Percentiles rank a stretch among this genome's conserved stretches.
These are phyloP conservation scores for Varecia variegata DNA, from an alignment of 2,797 vertebrate genomes.

Conservation along the genomic window DNA sequence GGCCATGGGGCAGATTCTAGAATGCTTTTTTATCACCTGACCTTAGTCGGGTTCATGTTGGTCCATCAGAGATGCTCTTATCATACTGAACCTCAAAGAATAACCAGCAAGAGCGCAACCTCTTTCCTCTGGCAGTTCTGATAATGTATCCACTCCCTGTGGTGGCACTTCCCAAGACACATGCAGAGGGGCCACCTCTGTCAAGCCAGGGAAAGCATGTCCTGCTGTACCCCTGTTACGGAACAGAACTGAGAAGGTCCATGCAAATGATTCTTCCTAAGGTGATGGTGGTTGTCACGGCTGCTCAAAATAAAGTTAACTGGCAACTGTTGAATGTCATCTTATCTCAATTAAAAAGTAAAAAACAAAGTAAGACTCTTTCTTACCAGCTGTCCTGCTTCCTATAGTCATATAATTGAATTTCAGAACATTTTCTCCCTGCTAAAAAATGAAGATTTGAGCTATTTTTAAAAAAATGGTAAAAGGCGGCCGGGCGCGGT, in stretches of 20 bases:
- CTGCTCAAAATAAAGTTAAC: not conserved
- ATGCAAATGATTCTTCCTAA: not conserved
- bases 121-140: not conserved
- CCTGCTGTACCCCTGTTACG: not conserved
- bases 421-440: not conserved
- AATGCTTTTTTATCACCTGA: not conserved
- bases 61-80: not conserved
- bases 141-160: not conserved
- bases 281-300: not conserved
- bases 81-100: not conserved
- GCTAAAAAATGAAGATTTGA: not conserved
- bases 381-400: not conserved
- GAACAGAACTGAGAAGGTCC: not conserved
- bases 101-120: not conserved
- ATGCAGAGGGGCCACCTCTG: not conserved
- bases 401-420: not conserved
- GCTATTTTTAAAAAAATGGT: not conserved
- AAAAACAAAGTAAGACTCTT: not conserved
- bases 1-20: not conserved
- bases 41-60: not conserved
- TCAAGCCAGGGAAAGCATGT: not conserved
- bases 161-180: not conserved
- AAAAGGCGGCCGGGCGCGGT: too few relatives aligned
- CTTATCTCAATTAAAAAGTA: not conserved
- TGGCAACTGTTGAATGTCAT: not conserved